Base-by-base conservation (phyloP, 1,140 invertebrate species). In the Lasioglossum baleicum region DNA sequence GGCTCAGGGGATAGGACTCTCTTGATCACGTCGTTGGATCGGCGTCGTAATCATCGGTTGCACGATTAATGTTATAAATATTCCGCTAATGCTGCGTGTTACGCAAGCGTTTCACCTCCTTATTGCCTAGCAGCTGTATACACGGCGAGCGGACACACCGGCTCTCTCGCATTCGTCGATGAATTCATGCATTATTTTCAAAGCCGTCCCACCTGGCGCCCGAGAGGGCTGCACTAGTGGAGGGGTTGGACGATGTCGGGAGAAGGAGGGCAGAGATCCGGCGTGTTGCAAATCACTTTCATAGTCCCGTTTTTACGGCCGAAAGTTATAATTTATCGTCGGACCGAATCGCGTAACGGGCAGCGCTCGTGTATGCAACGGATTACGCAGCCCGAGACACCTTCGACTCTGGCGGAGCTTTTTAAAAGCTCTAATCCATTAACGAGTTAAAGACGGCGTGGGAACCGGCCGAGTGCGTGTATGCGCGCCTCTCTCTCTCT, bases 11-110 rank as follows among this genome's bases (percentile, higher is more conserved):
- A n/a, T n/a, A n/a, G 35, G 7, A 0, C 7, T 60, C 26, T 26
- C 8, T 11, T 7, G 56, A 17, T 7, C 20, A 7, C n/a, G n/a
- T 7, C 20, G 7, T 6, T 6, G 5, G 6, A 7, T n/a, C 6
- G 56, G 20, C 58, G 48, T 22, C 76, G 79, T 87, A 85, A 87
- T 85, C 83, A 83, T 53, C 79, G 61, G 71, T 77, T 80, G 74
- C 77, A 44, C 85, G 84, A 88, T 89, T 89, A 89, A 88, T 80
- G 81, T 82, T 83, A 86, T 86, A 87, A 88, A 88, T 87, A 88
- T 88, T 86, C 81, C 68, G 73, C 82, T 77, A 77, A 84, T 85
- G 76, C 74, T 20, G 20, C 4, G 6, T 8, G 56, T 88, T 88
- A 56, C 69, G 81, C 66, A 87, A 88, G 8, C 70, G 76, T 76